phyloP scores from a whole-genome alignment of 2,888 invertebrate species.

The Sarcophaga subvicina region DNA sequence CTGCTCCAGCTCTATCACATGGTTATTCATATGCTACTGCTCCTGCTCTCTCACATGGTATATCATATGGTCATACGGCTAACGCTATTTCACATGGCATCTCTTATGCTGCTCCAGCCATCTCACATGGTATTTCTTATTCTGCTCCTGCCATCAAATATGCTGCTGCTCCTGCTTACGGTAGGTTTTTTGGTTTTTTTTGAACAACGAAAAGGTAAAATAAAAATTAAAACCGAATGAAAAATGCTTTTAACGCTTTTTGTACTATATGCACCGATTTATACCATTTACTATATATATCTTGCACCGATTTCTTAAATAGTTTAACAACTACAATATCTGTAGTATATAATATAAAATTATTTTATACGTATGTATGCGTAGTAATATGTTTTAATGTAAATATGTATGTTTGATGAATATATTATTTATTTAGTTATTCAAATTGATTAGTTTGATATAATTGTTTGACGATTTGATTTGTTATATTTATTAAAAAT shows the following conservation, averaged over 20 bases:
- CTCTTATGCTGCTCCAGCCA: slow-evolving; percentile 60
- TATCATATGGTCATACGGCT: slow-evolving; percentile 58
- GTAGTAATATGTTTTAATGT: no score
- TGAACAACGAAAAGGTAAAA: slow-evolving; percentile 14
- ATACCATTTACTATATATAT: neutral
- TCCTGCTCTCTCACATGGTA: slow-evolving; percentile 45
- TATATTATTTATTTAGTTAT: no score
- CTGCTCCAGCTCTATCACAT: slow-evolving; percentile 57
- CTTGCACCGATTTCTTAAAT: slow-evolving; percentile 41
- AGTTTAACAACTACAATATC: slow-evolving; percentile 35
- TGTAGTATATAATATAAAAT: neutral
- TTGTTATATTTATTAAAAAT: no score
- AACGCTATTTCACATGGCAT: slow-evolving; percentile 67
- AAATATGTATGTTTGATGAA: no score
- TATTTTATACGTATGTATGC: no score
- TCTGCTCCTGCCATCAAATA: slow-evolving; percentile 66
- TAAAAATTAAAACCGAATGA: neutral
- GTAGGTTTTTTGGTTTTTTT: slow-evolving; percentile 73
- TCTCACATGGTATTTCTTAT: slow-evolving; percentile 55
- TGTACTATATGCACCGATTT: slow-evolving; percentile 40
- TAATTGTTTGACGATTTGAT: no score
- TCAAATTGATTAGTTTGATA: no score
- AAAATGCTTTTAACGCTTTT: slow-evolving; percentile 65
- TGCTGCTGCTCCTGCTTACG: slow-evolving; percentile 75
- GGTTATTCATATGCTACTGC: slow-evolving; percentile 70